phyloP scores from a whole-genome alignment of 2,113 vertebrate species.

The Campylomormyrus numenius region DNA sequence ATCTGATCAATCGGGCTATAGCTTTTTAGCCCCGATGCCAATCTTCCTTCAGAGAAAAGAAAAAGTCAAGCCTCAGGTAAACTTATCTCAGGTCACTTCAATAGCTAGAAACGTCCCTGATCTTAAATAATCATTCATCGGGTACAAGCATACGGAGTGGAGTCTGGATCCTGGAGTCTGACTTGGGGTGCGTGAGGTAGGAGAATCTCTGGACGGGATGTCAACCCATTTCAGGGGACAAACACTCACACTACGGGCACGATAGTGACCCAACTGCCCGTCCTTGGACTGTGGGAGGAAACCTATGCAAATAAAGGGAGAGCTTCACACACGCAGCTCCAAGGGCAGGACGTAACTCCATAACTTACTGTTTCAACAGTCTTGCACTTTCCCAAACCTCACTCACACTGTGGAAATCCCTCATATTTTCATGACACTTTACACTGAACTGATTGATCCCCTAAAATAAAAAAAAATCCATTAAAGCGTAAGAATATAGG shows the following conservation, averaged over 20 bases:
- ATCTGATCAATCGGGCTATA: no score
- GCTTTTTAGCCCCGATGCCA: no score
- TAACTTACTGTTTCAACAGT: not conserved
- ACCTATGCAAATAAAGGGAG: not conserved
- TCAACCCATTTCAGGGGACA: not conserved
- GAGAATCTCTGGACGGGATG: not conserved
- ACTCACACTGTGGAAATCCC: not conserved
- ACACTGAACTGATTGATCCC: not conserved
- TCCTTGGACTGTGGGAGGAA: not conserved
- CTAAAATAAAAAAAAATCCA: slow-evolving; percentile 11
- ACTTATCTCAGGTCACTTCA: no score
- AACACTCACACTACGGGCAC: not conserved
- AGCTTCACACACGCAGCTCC: not conserved
- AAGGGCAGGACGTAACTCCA: not conserved
- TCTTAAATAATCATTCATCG: not conserved
- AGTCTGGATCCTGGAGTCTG: not conserved
- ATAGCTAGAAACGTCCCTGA: not conserved
- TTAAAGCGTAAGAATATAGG: slow-evolving; percentile 8
- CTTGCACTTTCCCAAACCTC: not conserved
- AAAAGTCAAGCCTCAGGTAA: no score
- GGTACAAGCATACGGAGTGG: not conserved
- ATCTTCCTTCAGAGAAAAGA: no score
- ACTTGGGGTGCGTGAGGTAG: not conserved
- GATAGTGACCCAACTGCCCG: not conserved
- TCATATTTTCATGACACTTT: not conserved